Evolutionary conservation across 2,888 invertebrate species (phyloP).

Genomic region (Acleris emargana): DNA sequence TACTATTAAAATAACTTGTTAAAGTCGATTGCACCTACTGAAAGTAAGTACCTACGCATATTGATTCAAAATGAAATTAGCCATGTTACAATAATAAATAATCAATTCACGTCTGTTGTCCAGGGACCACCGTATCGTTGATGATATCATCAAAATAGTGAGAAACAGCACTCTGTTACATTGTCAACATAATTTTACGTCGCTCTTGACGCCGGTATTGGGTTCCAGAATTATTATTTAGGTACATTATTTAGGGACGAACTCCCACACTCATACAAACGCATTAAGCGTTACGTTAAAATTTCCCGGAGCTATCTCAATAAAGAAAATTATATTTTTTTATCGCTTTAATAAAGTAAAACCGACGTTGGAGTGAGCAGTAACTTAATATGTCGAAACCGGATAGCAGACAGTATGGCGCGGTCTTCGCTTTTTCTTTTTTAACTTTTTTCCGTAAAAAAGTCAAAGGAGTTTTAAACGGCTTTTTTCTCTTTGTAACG

Average conservation of each 20-base stretch:
- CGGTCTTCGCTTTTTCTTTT: constrained; percentile 74
- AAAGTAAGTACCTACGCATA: too few relatives aligned
- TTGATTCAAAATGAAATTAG: neutral
- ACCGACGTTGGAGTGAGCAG: constrained; percentile 61
- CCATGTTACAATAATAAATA: neutral
- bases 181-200: constrained; percentile 24
- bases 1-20: too few relatives aligned
- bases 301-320: constrained; percentile 60
- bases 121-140: neutral
- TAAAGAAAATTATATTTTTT: constrained; percentile 71
- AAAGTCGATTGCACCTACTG: too few relatives aligned
- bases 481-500: constrained; percentile 65
- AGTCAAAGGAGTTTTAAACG: constrained; percentile 69
- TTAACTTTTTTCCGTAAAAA: constrained; percentile 66
- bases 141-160: constrained; percentile 1
- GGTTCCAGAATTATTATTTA: constrained; percentile 42
- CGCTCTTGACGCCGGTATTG: constrained; percentile 9
- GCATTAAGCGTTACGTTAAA: constrained; percentile 25
- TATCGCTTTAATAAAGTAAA: constrained; percentile 68
- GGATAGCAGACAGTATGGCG: constrained; percentile 84
- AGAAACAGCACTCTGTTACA: constrained; percentile 10
- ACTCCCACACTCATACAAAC: constrained; percentile 21
- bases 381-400: constrained; percentile 79
- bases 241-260: constrained; percentile 12
- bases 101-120: neutral